Evolutionary conservation across 1,140 invertebrate genomes (phyloP).

Genomic region (Chlorops oryzae): DNA sequence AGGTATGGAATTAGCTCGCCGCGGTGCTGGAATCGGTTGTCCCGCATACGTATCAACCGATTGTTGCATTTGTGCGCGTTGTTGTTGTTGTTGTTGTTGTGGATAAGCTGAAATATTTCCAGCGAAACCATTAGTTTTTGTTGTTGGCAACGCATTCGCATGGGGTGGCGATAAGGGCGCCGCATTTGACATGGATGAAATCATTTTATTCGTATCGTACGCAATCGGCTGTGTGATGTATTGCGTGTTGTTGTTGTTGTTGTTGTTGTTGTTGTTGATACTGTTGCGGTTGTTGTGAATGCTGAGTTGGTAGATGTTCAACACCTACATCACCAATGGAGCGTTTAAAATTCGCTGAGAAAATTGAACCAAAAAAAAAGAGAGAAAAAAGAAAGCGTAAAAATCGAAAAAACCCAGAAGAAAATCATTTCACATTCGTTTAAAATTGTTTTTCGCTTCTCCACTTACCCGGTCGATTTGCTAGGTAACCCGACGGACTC

Average conservation of each 20-base stretch:
- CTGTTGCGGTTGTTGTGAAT: not conserved
- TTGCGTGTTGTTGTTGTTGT: slow-evolving; percentile 9
- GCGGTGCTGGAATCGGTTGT: slow-evolving; percentile 49
- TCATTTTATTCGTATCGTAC: slow-evolving; percentile 14
- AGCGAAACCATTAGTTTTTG: slow-evolving; percentile 22
- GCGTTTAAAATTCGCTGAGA: slow-evolving; percentile 52
- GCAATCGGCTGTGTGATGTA: slow-evolving; percentile 9
- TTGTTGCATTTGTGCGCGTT: slow-evolving; percentile 35
- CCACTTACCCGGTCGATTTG: slow-evolving; percentile 61
- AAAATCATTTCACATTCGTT: no score
- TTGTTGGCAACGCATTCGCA: slow-evolving; percentile 2
- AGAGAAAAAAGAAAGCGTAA: slow-evolving; percentile 9
- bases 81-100: slow-evolving; percentile 36
- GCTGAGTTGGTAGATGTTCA: slow-evolving; percentile 9
- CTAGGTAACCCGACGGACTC: slow-evolving; percentile 59
- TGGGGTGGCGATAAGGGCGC: slow-evolving; percentile 25
- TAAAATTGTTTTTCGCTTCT: not conserved
- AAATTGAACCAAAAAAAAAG: slow-evolving; percentile 4
- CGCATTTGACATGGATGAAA: slow-evolving; percentile 22
- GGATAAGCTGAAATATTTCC: not conserved
- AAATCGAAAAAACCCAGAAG: slow-evolving; percentile 24
- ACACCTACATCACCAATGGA: slow-evolving; percentile 49
- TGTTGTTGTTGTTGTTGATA: slow-evolving; percentile 11
- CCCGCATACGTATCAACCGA: slow-evolving; percentile 34
- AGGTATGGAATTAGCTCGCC: slow-evolving; percentile 43